Percentiles rank a stretch among this genome's conserved stretches.
These are phyloP conservation scores for Protophormia terraenovae DNA, from an alignment of 2,888 invertebrate species.

Conservation along the genomic window DNA sequence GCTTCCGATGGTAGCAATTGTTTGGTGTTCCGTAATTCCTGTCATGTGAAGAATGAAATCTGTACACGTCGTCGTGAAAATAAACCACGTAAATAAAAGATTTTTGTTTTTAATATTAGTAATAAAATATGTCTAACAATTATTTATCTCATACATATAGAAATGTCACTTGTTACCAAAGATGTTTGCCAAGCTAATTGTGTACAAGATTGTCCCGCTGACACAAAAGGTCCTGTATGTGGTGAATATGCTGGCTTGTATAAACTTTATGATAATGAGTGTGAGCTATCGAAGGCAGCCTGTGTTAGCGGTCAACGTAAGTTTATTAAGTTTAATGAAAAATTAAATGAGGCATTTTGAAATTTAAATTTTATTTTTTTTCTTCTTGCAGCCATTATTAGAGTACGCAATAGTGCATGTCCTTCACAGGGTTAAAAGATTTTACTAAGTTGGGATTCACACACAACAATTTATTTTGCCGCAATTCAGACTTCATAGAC, in stretches of 20 bases:
- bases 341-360: background rate
- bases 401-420: background rate
- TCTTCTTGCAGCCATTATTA: background rate
- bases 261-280: constrained; percentile 18
- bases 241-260: constrained; percentile 27
- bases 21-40: constrained; percentile 42
- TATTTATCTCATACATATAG: constrained; percentile 3
- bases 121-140: background rate
- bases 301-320: constrained; percentile 20
- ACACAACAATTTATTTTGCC: too few relatives aligned
- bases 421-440: background rate
- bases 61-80: constrained; percentile 37
- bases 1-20: constrained; percentile 45
- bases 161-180: background rate
- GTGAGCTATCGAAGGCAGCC: background rate
- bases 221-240: constrained; percentile 8
- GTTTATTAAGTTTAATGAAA: background rate
- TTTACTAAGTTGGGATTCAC: too few relatives aligned
- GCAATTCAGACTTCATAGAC: too few relatives aligned
- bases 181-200: constrained; percentile 43
- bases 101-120: background rate
- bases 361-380: background rate
- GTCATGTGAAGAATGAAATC: constrained; percentile 31
- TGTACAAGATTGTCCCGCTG: background rate
- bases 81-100: background rate